Evolutionary conservation across 1,140 invertebrate genomes (phyloP).

Genomic region (Drosophila fuyamai): DNA sequence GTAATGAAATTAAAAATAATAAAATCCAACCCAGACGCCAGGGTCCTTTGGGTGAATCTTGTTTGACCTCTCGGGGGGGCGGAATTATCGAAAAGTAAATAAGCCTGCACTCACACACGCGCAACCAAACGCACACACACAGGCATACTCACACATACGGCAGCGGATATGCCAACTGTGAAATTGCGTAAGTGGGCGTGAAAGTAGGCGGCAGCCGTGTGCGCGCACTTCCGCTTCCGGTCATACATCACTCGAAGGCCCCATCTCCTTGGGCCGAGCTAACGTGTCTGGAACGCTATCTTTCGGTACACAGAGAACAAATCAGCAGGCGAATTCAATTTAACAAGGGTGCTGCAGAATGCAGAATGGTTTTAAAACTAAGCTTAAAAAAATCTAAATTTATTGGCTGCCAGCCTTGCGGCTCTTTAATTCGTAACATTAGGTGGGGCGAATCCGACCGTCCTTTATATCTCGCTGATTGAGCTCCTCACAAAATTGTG

Average conservation of each 20-base stretch:
- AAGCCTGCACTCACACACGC: conserved; percentile 3
- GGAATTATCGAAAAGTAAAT: conserved; percentile 36
- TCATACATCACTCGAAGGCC: conserved; percentile 39
- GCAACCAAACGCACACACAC: neutral
- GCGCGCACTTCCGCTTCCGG: conserved; percentile 65
- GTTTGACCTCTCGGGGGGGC: conserved; percentile 31
- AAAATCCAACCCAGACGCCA: conserved; percentile 26
- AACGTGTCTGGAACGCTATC: conserved; percentile 22
- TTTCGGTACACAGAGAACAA: conserved; percentile 1
- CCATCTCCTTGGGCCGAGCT: conserved; percentile 1
- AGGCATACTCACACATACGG: neutral
- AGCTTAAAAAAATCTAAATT: too few relatives aligned
- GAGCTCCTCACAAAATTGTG: too few relatives aligned
- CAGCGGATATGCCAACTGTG: conserved; percentile 36
- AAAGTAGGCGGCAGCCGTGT: conserved; percentile 51
- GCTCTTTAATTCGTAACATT: too few relatives aligned
- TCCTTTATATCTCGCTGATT: too few relatives aligned
- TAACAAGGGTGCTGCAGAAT: too few relatives aligned
- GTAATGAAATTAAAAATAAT: conserved; percentile 51
- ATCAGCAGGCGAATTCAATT: too few relatives aligned
- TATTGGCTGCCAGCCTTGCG: too few relatives aligned
- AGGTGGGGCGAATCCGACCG: too few relatives aligned
- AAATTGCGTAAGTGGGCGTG: conserved; percentile 66
- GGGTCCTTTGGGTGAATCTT: neutral
- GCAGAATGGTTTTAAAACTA: too few relatives aligned